Base-by-base conservation (phyloP, 1,140 invertebrate species). In the Drosophila yakuba region DNA sequence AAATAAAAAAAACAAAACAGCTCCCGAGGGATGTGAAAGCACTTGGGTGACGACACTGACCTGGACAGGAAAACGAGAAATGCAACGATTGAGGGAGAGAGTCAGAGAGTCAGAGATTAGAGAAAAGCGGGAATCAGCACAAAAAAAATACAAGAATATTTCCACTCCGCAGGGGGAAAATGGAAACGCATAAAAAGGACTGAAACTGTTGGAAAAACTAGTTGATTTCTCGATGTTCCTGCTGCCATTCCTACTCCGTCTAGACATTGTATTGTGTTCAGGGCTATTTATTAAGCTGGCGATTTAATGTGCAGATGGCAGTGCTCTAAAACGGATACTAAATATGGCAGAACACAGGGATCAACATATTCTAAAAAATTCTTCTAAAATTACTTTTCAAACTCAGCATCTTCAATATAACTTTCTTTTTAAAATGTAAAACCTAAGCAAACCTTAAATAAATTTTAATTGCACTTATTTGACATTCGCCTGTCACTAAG, bases 231-330 rank as follows among this genome's bases (percentile, higher is more conserved):
- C 36, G 58, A 51, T 57, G 32, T n/a, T 41, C 48, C 39, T 32
- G 38, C 39, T 32, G 38, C 2, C 32, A 41, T n/a, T 47, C 10
- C 11, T 32, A 2, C 14, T 25, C 15, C 0, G 60, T 63, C 35
- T 35, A 39, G 50, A 55, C 66, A 14, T 38, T 25, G 47, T 17
- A 51, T 44, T 61, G 45, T 32, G 45, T 28, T 44, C 39, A 64
- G 44, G 48, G 63, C 47, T 66, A 82, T 82, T 83, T 84, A 72
- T 75, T 84, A 80, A 79, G 75, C 62, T 38, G 45, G 12, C 11
- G 28, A 44, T 44, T 66, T 36, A 43, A 38, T 23, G 12, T 12
- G 1, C 15, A 36, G 8, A 38, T 39, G 36, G 20, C 36, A 5
- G 23, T 28, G 12, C 11, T 14, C 2, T 10, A 32, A 32, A 3